phyloP scores from a whole-genome alignment of 2,797 vertebrate genomes.

The Hyperoplus lanceolatus region DNA sequence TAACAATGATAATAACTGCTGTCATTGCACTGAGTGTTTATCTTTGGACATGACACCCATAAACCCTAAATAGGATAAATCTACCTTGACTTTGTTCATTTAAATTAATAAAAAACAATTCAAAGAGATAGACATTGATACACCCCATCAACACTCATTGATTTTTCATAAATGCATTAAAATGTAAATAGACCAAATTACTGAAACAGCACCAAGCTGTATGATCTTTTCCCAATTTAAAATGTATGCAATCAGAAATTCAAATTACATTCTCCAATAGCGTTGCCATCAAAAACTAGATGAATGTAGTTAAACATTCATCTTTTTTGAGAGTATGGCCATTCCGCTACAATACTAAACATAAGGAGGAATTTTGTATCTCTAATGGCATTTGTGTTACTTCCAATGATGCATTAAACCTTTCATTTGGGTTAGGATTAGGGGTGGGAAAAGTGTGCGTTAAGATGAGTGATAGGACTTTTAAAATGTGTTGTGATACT shows the following conservation, averaged over 20 bases:
- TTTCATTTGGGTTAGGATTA: constrained; percentile 34
- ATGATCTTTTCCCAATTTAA: constrained; percentile 18
- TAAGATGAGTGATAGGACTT: constrained; percentile 18
- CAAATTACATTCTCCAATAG: constrained; percentile 23
- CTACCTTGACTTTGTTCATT: neutral
- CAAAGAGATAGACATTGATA: constrained; percentile 32
- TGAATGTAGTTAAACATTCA: neutral
- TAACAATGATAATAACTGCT: neutral
- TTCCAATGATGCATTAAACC: constrained; percentile 4
- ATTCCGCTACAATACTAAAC: neutral
- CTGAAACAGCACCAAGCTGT: constrained; percentile 45
- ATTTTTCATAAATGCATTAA: constrained; percentile 69
- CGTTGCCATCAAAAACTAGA: constrained; percentile 18
- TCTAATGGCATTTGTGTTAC: neutral
- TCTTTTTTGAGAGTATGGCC: neutral
- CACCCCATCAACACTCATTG: constrained; percentile 46
- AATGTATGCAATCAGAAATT: constrained; percentile 34
- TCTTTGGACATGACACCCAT: neutral
- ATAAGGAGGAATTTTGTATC: constrained; percentile 3
- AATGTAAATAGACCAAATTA: constrained; percentile 64
- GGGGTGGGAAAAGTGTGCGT: constrained; percentile 10
- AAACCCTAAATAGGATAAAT: neutral
- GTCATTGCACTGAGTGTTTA: neutral
- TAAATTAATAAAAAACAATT: neutral
- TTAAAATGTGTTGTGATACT: constrained; percentile 23